Percentiles rank a stretch among this genome's conserved stretches.
phyloP scores from a whole-genome alignment of 1,140 invertebrate genomes.

The Polypedilum vanderplanki region DNA sequence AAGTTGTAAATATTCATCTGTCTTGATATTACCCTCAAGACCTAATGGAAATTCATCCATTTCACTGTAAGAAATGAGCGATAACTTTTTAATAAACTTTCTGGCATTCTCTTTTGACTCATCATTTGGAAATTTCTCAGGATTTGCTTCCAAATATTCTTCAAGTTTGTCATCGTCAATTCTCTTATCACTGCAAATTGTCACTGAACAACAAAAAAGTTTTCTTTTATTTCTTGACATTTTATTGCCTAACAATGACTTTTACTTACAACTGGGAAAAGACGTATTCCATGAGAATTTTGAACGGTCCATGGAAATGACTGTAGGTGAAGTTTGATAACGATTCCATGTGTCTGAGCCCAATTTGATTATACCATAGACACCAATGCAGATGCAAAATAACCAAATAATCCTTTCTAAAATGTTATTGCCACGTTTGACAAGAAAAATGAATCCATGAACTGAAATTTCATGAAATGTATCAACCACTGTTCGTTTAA shows the following conservation, averaged over 20 bases:
- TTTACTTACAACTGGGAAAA: slow-evolving; percentile 47
- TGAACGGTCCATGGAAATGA: slow-evolving; percentile 64
- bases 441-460: slow-evolving; percentile 21
- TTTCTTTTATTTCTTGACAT: background rate
- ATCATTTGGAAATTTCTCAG: slow-evolving; percentile 36
- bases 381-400: slow-evolving; percentile 42
- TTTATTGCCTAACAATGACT: background rate
- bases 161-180: slow-evolving; percentile 47
- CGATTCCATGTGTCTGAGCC: slow-evolving; percentile 53
- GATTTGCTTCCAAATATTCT: slow-evolving; percentile 41
- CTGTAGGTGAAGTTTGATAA: slow-evolving; percentile 61
- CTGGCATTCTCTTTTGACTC: slow-evolving; percentile 45
- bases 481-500: background rate
- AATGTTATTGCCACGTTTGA: background rate
- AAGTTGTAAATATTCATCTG: slow-evolving; percentile 50
- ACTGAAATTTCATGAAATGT: slow-evolving; percentile 8
- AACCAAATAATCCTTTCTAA: slow-evolving; percentile 44
- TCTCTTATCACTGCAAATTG: slow-evolving; percentile 48
- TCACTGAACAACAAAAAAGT: slow-evolving; percentile 37
- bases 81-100: slow-evolving; percentile 48
- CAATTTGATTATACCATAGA: slow-evolving; percentile 47
- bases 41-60: slow-evolving; percentile 48
- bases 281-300: slow-evolving; percentile 63
- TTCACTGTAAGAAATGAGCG: slow-evolving; percentile 51
- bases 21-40: slow-evolving; percentile 45